Evolutionary conservation across 92 coral and sea anemone genomes (phyloP), one percentile per base, ranked within the genome.

Genomic region (Porites rus): DNA sequence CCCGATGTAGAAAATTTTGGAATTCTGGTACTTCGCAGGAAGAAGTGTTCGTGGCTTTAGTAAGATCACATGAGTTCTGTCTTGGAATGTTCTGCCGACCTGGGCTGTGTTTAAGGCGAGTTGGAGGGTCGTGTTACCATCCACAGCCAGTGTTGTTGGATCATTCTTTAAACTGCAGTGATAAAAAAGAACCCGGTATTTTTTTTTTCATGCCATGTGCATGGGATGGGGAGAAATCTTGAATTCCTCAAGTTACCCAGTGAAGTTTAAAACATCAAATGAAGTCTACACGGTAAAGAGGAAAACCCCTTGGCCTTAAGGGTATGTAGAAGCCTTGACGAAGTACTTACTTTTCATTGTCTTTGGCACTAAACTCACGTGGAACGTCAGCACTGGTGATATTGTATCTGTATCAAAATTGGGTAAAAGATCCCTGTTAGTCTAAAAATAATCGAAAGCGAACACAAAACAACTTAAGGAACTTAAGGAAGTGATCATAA

Each of bases 31-130:
- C 62, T 71, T 71, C 74, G 16, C 4, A 19, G 72, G 80, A 25
- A 79, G 81, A 8, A 1, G 24, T 18, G 12, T 28, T 1, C 90
- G 72, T 4, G 86, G 74, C 20, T 72, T 79, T 2, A 87, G 80
- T 1, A 79, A 25, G 10, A 87, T 58, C 78, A 80, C 80, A 22
- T 87, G 90, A 51, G 73, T 80, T 62, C 90, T 79, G 75, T 87
- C 90, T 31, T 87, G 90, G 66, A 87, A 87, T 71, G 90, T 87
- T 50, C 90, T 73, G 28, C 90, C 90, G 3, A 87, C 25, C 75
- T 87, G 90, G 17, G 90, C 87, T 1, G 90, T 87, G 90, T 87
- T 72, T 65, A 87, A 61, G 56, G 90, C 80, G 66, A 87, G 80
- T 62, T 87, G 90, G 6, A 87, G 81, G 10, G 28, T 80, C n/a